Evolutionary conservation across 1,140 invertebrate species (phyloP), one percentile per base, ranked within the genome.

Genomic region (Ostrea denselamellosa): DNA sequence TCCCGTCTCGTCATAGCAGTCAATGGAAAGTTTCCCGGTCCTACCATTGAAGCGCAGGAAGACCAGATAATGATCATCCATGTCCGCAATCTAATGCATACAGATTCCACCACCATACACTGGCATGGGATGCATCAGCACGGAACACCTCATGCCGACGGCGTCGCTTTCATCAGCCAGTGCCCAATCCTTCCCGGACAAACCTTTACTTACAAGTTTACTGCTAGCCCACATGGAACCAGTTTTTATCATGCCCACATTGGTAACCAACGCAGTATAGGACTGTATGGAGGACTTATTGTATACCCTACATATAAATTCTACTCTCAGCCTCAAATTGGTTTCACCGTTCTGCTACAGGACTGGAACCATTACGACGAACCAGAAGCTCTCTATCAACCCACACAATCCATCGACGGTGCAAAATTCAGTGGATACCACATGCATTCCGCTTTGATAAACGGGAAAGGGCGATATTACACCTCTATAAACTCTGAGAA

Each of bases 111-210:
- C 2, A 97, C 97, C 0, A 96, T 98, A 86, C 98, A 99, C 95
- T 98, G 97, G 97, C 96, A 97, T 86, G 97, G 97, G 65, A 96
- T 98, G 77, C 97, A 96, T 94, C 97, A 98, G 95, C 95, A 96
- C 68, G 97, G 96, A 65, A 96, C 97, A 7, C 97, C 97, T 91
- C 98, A 97, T 94, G 98, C 97, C 94, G 98, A 99, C 93, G 98
- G 98, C 56, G 98, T 98, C 51, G 97, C 98, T 8, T 97, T 97
- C 89, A 96, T 98, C 10, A 98, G 97, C 0, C 98, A 98, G 94
- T 98, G 98, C 95, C 98, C 98, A 7, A 98, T 98, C 91, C 95
- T 96, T 86, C 96, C 97, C 92, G 97, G 97, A 92, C 97, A 97
- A 91, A 97, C 96, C 0, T 98, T 98, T 95, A 97, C 97, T 90